Evolutionary conservation across 1,140 invertebrate species (phyloP).

Genomic region (Drosophila kepulauana): DNA sequence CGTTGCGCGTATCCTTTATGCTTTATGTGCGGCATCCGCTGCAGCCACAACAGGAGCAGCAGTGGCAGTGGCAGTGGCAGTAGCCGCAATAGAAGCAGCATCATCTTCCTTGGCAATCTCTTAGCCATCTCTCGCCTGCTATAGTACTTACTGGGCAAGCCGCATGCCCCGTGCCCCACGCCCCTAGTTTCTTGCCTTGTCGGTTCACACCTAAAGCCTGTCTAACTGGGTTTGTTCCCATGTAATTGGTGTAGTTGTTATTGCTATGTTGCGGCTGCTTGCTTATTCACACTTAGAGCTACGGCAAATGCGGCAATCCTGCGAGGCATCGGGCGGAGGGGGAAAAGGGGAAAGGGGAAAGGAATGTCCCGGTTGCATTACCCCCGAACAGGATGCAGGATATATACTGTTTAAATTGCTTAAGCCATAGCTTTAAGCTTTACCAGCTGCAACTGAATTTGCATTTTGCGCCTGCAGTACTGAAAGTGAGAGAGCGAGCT

Average conservation of each 20-base stretch:
- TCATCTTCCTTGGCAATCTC: conserved; percentile 25
- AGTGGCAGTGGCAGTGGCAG: neutral
- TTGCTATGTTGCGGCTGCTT: conserved; percentile 56
- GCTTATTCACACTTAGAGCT: conserved; percentile 66
- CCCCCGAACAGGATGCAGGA: conserved; percentile 70
- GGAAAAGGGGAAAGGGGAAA: neutral
- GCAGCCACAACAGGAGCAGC: conserved; percentile 36
- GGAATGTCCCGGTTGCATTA: conserved; percentile 52
- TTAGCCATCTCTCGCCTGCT: conserved; percentile 2
- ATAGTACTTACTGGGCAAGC: neutral
- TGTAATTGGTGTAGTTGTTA: conserved; percentile 72
- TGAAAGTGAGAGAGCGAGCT: neutral
- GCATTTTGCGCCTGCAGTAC: conserved; percentile 46
- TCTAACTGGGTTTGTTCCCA: conserved; percentile 48
- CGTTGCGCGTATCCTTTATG: conserved; percentile 69
- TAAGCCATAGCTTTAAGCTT: conserved; percentile 68
- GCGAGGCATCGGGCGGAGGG: neutral
- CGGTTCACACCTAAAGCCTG: conserved; percentile 61
- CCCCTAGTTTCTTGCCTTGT: conserved; percentile 6
- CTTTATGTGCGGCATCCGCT: conserved; percentile 74
- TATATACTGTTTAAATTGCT: conserved; percentile 79
- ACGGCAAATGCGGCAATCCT: conserved; percentile 3
- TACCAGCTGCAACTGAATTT: conserved; percentile 60
- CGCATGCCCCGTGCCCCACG: neutral
- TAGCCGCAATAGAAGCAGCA: neutral